Evolutionary conservation across 2,113 vertebrate genomes (phyloP).

Genomic region (Macroglossus sobrinus): DNA sequence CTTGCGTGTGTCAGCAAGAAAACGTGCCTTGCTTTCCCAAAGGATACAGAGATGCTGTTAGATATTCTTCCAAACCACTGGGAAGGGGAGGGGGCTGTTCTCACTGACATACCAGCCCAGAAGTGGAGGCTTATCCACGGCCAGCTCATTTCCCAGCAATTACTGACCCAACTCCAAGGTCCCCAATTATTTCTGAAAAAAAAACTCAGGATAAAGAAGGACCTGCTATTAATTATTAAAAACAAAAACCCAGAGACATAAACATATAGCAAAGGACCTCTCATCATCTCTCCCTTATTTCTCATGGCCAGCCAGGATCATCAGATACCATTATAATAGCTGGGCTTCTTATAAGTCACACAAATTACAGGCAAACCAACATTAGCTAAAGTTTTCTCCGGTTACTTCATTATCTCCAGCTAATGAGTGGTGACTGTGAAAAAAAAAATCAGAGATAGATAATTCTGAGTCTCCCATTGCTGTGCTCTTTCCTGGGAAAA

Average conservation of each 20-base stretch:
- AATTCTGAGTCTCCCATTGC: neutral
- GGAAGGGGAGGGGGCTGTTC: accelerated
- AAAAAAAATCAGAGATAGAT: neutral
- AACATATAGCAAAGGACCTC: neutral
- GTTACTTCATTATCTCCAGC: neutral
- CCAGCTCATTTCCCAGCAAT: neutral
- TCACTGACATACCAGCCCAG: neutral
- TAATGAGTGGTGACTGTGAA: neutral
- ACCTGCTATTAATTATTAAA: constrained; percentile 19
- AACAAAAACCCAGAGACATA: constrained; percentile 6
- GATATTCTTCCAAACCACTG: neutral
- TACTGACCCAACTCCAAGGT: constrained; percentile 14
- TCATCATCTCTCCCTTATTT: neutral
- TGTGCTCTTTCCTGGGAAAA: neutral
- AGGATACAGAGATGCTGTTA: neutral
- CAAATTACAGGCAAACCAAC: neutral
- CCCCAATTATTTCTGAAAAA: constrained; percentile 60
- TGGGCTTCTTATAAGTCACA: neutral
- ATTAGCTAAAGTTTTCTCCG: neutral
- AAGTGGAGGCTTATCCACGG: neutral
- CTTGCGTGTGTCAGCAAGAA: constrained; percentile 60
- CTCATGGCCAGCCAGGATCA: neutral
- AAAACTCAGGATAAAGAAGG: constrained; percentile 25
- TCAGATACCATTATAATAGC: neutral
- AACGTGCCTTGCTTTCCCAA: constrained; percentile 25